Evolutionary conservation across 2,888 invertebrate species (phyloP), one percentile per base, ranked within the genome.

Genomic region (Rotaria macrura): DNA sequence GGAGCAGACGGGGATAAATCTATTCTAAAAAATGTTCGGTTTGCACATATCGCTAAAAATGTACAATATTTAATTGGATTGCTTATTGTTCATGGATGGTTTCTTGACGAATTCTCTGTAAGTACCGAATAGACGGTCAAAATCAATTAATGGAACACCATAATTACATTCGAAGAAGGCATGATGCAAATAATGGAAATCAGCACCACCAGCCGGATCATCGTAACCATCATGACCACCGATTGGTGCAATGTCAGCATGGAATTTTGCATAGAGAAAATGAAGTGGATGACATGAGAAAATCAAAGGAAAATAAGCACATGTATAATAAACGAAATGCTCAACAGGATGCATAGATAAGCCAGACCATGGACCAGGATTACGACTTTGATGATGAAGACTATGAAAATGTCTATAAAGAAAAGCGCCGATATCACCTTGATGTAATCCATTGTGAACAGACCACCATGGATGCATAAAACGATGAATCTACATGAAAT

Each of bases 381-480:
- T 65, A 34, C 65, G 65, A 65, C 65, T 65, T 29, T 34, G 17
- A 65, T 65, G 65, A 34, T 65, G 65, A 34, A 65, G 65, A 65
- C 65, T 65, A 65, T 65, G 65, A 34, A 34, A 1, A 34, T 65
- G 34, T 7, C 65, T 34, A 65, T 65, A 65, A 34, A 65, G 65
- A 65, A 65, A 65, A 34, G 65, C 65, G 25, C 65, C 65, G 38
- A 65, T 34, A 65, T 65, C 65, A 34, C 65, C 65, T 65, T 65
- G 65, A 20, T 7, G 20, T 65, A 65, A 34, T 7, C 65, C 65
- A 65, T 65, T 65, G 17, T 34, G 14, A 65, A 65, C 34, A 20
- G 65, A 65, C 65, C 65, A 34, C 65, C 65, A 65, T 65, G 65
- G 65, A 38, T 65, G 65, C 65, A 65, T 65, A 29, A 65, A 65